Conservation (phyloP, 2,797 vertebrate species). For the Macrochelys suwanniensis region DNA sequence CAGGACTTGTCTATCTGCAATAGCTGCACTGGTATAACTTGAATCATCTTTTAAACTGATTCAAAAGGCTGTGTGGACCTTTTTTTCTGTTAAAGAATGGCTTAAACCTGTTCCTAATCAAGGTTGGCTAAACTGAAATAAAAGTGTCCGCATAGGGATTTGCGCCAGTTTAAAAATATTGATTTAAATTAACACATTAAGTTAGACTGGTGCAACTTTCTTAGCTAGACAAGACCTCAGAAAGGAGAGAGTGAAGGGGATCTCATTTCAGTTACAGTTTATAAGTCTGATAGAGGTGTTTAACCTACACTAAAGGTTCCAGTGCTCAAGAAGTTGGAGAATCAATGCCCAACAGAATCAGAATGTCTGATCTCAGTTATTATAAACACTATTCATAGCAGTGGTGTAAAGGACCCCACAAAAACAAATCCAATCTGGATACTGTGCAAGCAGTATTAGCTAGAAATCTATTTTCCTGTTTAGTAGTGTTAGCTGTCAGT, state of each 20-base stretch:
- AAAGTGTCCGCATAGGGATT: not conserved
- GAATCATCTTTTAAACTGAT: not conserved
- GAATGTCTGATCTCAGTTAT: not conserved
- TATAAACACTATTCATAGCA: not conserved
- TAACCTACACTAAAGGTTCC: not conserved
- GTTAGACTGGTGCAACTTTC: not conserved
- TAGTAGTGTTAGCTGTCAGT: not conserved
- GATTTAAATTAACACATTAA: not conserved
- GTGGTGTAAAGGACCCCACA: not conserved
- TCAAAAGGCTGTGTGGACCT: not conserved
- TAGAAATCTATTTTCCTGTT: not conserved
- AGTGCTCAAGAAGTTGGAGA: not conserved
- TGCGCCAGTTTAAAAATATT: not conserved
- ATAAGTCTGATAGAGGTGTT: not conserved
- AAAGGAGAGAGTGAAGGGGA: not conserved
- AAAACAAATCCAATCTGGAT: not conserved
- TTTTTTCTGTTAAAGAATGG: not conserved
- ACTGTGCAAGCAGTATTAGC: not conserved
- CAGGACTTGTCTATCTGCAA: not conserved
- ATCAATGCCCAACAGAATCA: not conserved
- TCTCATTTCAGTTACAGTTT: accelerated
- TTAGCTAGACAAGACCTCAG: not conserved
- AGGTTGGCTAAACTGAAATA: not conserved
- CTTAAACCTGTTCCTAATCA: not conserved
- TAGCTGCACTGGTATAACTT: not conserved